These are phyloP conservation scores for Lutraria rhynchaena DNA, from an alignment of 1,140 invertebrate genomes.

Conservation along the genomic window DNA sequence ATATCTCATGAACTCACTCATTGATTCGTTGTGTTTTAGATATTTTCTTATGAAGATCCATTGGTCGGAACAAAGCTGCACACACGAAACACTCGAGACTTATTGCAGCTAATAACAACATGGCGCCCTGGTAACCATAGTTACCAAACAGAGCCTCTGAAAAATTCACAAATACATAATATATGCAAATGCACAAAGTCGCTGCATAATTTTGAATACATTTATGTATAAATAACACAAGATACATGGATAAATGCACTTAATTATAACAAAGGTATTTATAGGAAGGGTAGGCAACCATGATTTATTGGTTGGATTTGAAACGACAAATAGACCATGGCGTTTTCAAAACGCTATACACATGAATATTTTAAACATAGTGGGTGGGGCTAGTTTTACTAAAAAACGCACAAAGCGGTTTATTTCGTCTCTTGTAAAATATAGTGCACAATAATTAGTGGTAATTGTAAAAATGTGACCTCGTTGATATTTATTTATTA, in stretches of 20 bases:
- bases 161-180: neutral
- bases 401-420: neutral
- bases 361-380: no score
- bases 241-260: no score
- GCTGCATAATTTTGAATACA: no score
- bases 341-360: no score
- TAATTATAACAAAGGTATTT: no score
- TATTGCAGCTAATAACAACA: slow-evolving; percentile 43
- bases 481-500: no score
- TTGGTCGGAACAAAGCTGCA: slow-evolving; percentile 37
- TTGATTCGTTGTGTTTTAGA: slow-evolving; percentile 29
- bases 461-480: neutral
- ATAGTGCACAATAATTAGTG: neutral
- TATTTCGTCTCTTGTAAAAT: neutral
- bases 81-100: slow-evolving; percentile 35
- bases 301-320: no score
- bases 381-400: neutral
- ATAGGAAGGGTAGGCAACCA: no score
- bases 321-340: no score
- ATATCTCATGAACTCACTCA: no score
- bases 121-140: slow-evolving; percentile 51
- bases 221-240: no score
- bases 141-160: slow-evolving; percentile 69
- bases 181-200: no score
- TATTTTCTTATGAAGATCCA: slow-evolving; percentile 58